Percentiles rank a stretch among this genome's conserved stretches.
These are phyloP conservation scores for Apodemia mormo DNA, from an alignment of 2,888 invertebrate genomes.

Conservation along the genomic window DNA sequence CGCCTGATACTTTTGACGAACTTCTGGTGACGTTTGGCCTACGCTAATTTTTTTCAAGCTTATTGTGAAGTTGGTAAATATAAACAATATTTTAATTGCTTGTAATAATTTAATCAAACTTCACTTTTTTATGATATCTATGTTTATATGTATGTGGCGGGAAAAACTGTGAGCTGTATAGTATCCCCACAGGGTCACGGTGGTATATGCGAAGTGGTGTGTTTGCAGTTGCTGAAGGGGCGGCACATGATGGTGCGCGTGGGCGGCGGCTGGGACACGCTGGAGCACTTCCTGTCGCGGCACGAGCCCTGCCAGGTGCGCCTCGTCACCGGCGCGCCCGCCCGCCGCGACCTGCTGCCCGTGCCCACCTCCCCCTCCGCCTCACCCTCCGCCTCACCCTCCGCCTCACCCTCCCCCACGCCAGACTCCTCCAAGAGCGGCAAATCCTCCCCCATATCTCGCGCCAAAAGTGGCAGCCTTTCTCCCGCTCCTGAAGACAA, in stretches of 20 bases:
- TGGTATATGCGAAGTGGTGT: constrained; percentile 30
- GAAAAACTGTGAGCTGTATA: too few species aligned
- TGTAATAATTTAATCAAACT: too few species aligned
- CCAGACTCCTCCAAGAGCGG: constrained; percentile 10
- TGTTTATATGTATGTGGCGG: too few species aligned
- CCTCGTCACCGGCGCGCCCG: constrained; percentile 65
- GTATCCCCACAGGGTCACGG: not conserved
- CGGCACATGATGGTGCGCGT: constrained; percentile 98
- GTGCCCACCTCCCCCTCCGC: constrained; percentile 49
- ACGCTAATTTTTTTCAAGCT: too few species aligned
- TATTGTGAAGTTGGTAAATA: too few species aligned
- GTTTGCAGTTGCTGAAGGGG: constrained; percentile 89
- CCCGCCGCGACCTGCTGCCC: constrained; percentile 55
- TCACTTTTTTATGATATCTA: too few species aligned
- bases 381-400: constrained; percentile 29
- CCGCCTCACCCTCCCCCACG: constrained; percentile 28
- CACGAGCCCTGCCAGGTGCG: constrained; percentile 93
- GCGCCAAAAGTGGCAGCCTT: constrained; percentile 33
- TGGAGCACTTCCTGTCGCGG: constrained; percentile 94
- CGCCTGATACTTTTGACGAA: too few species aligned
- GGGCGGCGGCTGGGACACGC: constrained; percentile 96
- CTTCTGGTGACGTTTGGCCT: too few species aligned
- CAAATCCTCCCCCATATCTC: constrained; percentile 32
- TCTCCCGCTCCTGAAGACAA: constrained; percentile 42
- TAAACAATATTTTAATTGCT: too few species aligned